Base-by-base conservation (phyloP, 2,797 vertebrate genomes). In the Platalea minor region DNA sequence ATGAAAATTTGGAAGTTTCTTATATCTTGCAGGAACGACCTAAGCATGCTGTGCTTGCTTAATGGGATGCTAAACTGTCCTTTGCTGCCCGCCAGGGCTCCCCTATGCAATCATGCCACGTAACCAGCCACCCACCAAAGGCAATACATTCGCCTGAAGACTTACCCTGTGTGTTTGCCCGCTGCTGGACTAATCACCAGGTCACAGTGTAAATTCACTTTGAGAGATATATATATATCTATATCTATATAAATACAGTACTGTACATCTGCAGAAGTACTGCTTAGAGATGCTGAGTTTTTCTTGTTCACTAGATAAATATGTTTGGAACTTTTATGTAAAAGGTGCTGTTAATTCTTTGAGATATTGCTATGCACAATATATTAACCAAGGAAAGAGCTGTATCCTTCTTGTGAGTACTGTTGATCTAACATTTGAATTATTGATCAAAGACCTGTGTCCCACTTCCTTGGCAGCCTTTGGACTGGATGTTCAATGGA, bases 181-280 rank as follows among this genome's bases (percentile, higher is more conserved):
- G 53, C 78, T 46, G 48, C 92, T 97, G 96, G 94, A 97, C 92
- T 93, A 97, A 97, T 93, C 91, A 94, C 92, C 95, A 91, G 77
- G 72, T 97, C 88, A 94, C 85, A 94, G 72, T 97, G 97, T 97
- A 98, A 97, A 98, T 98, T 98, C 97, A 96, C 95, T 96, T 96
- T 95, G 89, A 97, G 95, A 94, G 96, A 91, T 94, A 68, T 95
- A 37, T 94, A 68, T 95, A 37, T 97, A 69, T 96, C 89, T 97
- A 56, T 97, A 96, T 91, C 97, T 96, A 97, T 97, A 97, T 94
- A 97, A 93, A 97, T 97, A 97, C 96, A 97, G 92, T 97, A 95
- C 93, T 96, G 96, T 97, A 96, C 93, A 63, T 97, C 96, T 96
- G 96, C 97, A 97, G 94, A 97, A 97, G 93, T 94, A 93, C 56